phyloP scores from a whole-genome alignment of 2,797 vertebrate species.

The Anguilla megastoma region DNA sequence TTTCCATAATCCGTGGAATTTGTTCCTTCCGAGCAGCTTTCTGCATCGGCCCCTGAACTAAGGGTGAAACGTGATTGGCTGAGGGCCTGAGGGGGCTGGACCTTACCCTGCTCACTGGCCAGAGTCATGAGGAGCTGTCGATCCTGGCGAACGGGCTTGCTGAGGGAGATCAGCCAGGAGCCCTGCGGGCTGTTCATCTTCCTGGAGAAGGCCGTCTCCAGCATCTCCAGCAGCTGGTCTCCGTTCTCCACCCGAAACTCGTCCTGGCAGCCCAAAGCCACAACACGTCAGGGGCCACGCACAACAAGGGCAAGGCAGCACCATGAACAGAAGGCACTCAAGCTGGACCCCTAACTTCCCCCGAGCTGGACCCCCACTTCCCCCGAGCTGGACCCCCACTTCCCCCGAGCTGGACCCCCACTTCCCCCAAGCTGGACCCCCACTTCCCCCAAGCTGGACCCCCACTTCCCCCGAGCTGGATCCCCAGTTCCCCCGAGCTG shows the following conservation, averaged over 20 bases:
- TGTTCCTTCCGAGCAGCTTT: no score
- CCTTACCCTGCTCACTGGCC: constrained; percentile 83
- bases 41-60: background rate
- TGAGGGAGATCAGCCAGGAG: constrained; percentile 89
- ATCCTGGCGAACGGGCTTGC: constrained; percentile 90
- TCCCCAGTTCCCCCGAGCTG: no score
- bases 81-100: no score
- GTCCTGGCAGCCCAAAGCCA: constrained; percentile 69
- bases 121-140: constrained; percentile 91
- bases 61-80: background rate
- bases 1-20: no score
- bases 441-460: no score
- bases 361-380: no score
- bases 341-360: no score
- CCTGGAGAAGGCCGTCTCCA: constrained; percentile 84
- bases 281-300: background rate
- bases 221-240: constrained; percentile 79
- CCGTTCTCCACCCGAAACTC: constrained; percentile 84
- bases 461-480: no score
- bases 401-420: no score
- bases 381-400: no score
- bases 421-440: no score
- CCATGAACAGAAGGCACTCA: no score
- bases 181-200: constrained; percentile 79
- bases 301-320: background rate